Evolutionary conservation across 1,140 invertebrate genomes (phyloP), one percentile per base, ranked within the genome.

Genomic region (Achroia grisella): DNA sequence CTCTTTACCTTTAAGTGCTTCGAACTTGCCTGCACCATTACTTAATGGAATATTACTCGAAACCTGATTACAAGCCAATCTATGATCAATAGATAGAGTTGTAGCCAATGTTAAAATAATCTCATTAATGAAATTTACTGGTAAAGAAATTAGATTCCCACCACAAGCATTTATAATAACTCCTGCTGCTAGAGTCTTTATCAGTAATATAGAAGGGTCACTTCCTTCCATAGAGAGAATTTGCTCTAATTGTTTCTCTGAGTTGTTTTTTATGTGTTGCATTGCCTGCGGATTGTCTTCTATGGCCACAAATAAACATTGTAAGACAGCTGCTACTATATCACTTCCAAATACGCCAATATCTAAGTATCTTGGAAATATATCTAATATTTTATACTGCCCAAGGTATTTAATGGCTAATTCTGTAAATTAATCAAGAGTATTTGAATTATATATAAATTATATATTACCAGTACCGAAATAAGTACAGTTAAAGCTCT

Each of bases 361-460:
- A 61, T 93, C 81, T 44, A 94, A 71, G 82, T 89, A 91, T 59
- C 87, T 82, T n/a, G 89, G 75, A 39, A 95, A 65, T 57, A 91
- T 77, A 13, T 88, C 74, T 30, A 92, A 51, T 45, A 95, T 79
- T 58, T 89, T 85, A 55, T 92, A 89, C 44, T 89, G 79, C 40
- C 92, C 92, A 10, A 91, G 87, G 44, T 89, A 88, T 63, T 90
- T 89, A 1, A 94, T 76, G 28, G 93, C 91, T 17, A 80, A 62
- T 33, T 90, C 89, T 81, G 87, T 87, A 77, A 83, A 56, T 29
- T 14, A 52, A 45, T 75, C 64, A 23, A 39, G 5, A 36, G 29
- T n/a, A n/a, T 15, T 43, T n/a, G n/a, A n/a, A n/a, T n/a, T n/a
- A n/a, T n/a, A n/a, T n/a, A n/a, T n/a, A n/a, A n/a, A n/a, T n/a